These are phyloP conservation scores for Dermochelys coriacea DNA, from an alignment of 2,797 vertebrate genomes.

Conservation along the genomic window DNA sequence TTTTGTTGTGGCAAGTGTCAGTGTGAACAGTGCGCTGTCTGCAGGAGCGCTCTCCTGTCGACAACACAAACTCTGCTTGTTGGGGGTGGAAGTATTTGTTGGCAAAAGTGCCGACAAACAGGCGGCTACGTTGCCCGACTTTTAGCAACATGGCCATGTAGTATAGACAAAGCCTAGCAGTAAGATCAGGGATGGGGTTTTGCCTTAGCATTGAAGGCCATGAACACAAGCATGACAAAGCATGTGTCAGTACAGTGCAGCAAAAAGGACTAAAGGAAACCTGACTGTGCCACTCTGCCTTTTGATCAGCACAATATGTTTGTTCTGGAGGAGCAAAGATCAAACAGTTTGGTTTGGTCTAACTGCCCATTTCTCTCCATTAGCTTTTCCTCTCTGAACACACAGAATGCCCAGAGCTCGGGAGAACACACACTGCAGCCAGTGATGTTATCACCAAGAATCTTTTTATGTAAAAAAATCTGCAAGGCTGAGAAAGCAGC, in stretches of 20 bases:
- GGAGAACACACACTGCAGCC: rapidly evolving
- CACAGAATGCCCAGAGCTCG: not conserved
- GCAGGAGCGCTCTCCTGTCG: too few species aligned
- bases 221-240: not conserved
- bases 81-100: too few species aligned
- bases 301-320: constrained; percentile 38
- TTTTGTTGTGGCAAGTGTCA: too few species aligned
- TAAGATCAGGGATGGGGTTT: not conserved
- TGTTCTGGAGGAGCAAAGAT: constrained; percentile 65
- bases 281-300: constrained; percentile 48
- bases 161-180: not conserved
- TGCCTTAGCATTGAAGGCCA: rapidly evolving
- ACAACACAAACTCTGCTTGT: too few species aligned
- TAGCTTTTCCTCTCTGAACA: rapidly evolving
- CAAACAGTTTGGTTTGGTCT: constrained; percentile 40
- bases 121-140: too few species aligned
- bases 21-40: too few species aligned
- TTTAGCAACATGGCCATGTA: too few species aligned
- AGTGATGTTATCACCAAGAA: rapidly evolving
- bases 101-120: too few species aligned
- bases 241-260: not conserved
- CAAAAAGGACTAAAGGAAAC: not conserved
- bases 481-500: not conserved
- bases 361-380: rapidly evolving
- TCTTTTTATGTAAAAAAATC: rapidly evolving